phyloP scores from a whole-genome alignment of 2,797 vertebrate genomes.

The Malacoraja senta region DNA sequence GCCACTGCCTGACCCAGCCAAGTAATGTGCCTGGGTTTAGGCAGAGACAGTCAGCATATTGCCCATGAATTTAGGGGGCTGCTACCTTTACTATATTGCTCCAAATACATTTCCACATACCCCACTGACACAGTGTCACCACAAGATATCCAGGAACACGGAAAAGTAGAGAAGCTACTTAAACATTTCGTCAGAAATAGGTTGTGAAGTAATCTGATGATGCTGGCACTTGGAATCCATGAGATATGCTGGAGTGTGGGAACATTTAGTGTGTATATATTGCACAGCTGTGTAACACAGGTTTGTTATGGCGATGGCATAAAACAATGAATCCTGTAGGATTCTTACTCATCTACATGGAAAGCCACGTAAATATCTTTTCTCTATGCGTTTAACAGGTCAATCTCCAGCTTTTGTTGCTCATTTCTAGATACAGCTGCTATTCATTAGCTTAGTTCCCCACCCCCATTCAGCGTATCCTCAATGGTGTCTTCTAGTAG shows the following conservation, averaged over 20 bases:
- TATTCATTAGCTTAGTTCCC: conserved; percentile 57
- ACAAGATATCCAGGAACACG: not conserved
- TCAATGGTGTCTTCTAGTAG: conserved; percentile 55
- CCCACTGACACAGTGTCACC: not conserved
- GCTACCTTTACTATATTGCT: not conserved
- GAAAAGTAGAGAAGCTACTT: not conserved
- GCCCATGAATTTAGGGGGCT: not conserved
- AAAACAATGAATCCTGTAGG: not conserved
- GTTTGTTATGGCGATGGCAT: not conserved
- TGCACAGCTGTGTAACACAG: not conserved
- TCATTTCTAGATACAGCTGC: conserved; percentile 54
- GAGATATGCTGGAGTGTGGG: not conserved
- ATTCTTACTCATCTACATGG: not conserved
- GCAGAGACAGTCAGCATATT: not conserved
- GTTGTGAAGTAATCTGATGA: not conserved
- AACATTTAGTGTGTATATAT: not conserved
- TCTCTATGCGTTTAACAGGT: conserved; percentile 45
- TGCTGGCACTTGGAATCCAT: not conserved
- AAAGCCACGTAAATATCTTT: conserved; percentile 42
- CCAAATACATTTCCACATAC: not conserved
- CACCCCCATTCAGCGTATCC: conserved; percentile 45
- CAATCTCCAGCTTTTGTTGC: conserved; percentile 45
- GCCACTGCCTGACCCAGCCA: not conserved
- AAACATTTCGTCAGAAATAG: not conserved
- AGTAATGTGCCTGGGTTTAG: not conserved